Conservation (phyloP, 2,797 vertebrate genomes). For the Parotocinclus haroldoi region DNA sequence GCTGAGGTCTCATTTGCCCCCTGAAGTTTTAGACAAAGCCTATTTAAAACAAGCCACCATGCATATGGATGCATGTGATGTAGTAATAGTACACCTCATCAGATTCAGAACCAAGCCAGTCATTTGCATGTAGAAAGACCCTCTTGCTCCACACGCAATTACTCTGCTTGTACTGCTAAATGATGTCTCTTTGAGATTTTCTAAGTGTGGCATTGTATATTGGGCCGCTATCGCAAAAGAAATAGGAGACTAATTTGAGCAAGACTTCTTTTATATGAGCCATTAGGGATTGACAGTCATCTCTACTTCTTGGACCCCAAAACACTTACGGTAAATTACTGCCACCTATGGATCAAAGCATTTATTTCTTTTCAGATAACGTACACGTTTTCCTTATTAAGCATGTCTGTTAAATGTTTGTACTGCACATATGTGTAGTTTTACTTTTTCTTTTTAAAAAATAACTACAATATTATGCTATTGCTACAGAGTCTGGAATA, state of each 20-base stretch:
- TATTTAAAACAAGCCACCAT: conserved; percentile 21
- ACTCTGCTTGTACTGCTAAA: conserved; percentile 40
- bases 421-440: too few species aligned
- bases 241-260: conserved; percentile 46
- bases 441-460: too few species aligned
- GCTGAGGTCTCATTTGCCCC: conserved; percentile 14
- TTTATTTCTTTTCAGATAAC: too few species aligned
- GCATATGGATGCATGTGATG: conserved; percentile 25
- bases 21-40: conserved; percentile 32
- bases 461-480: too few species aligned
- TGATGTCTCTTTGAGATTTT: conserved; percentile 41
- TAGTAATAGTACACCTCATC: conserved; percentile 26
- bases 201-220: conserved; percentile 28
- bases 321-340: too few species aligned
- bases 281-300: conserved; percentile 5
- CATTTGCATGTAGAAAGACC: conserved; percentile 39
- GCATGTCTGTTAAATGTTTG: too few species aligned
- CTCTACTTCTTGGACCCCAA: too few species aligned
- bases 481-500: too few species aligned
- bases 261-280: conserved; percentile 38
- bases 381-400: too few species aligned
- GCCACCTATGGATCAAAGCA: too few species aligned
- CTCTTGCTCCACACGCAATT: conserved; percentile 35
- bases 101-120: conserved; percentile 26
- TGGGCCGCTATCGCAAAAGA: conserved; percentile 40